These are phyloP conservation scores for Chirona hameri DNA, from an alignment of 2,888 invertebrate species.

Conservation along the genomic window DNA sequence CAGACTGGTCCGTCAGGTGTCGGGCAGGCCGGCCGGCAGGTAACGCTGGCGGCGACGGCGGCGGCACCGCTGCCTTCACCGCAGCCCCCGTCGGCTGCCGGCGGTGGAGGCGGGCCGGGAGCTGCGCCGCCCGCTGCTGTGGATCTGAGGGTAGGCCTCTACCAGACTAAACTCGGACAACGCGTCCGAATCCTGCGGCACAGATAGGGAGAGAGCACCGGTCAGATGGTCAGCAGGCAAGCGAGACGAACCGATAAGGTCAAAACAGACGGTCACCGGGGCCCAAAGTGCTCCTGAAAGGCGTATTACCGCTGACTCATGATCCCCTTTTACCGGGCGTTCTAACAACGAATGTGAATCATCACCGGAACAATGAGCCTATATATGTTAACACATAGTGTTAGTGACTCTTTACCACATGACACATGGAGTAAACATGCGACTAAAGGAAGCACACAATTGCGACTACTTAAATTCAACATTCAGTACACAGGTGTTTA, in stretches of 20 bases:
- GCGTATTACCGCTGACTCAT: no score
- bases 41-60: background rate
- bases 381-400: background rate
- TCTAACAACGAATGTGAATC: background rate
- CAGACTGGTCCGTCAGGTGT: no score
- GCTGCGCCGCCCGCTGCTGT: background rate
- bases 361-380: background rate
- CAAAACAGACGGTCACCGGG: no score
- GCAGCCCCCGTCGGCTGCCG: background rate
- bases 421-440: no score
- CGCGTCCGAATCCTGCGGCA: background rate
- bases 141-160: conserved; percentile 6
- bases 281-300: no score
- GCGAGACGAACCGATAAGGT: background rate
- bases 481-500: background rate
- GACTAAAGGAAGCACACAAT: no score
- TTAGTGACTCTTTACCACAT: background rate
- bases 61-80: background rate
- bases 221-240: background rate
- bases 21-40: no score
- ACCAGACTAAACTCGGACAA: background rate
- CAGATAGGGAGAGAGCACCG: background rate
- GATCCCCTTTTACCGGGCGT: background rate
- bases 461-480: background rate
- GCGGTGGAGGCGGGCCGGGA: background rate